Evolutionary conservation across 1,140 invertebrate species (phyloP), one percentile per base, ranked within the genome.

Genomic region (Tetragonula clypearis): DNA sequence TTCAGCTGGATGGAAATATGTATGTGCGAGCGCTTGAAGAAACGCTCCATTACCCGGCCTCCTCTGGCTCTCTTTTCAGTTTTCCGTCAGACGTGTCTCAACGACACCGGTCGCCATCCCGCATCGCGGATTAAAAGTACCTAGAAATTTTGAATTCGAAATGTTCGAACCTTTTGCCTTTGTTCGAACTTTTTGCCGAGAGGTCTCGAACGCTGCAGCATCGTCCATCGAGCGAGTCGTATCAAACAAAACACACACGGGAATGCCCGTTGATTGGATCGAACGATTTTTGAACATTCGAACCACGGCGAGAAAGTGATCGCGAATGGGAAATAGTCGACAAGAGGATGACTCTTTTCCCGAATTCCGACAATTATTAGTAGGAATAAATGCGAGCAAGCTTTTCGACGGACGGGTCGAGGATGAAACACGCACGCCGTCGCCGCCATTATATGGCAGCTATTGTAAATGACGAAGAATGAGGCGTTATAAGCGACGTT

Each of bases 21-120:
- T 58, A 69, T 12, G 66, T 58, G 41, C 21, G 53, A 58, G 21
- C 26, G 78, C 66, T 55, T 19, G 30, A 35, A 80, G 30, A 30
- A 82, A 82, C 72, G 80, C 72, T 66, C 80, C 80, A 82, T 82
- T 82, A 82, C 72, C 49, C 60, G 23, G 19, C 11, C 23, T 17
- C 5, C 26, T 8, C 71, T 17, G 14, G n/a, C 8, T 66, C 17
- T 66, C 15, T 73, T 76, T 78, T 76, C 23, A 66, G 21, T 66
- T 30, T n/a, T 41, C 14, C 49, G 30, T 26, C 58, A 76, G 62
- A 82, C 58, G 56, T 82, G 30, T 82, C 68, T 56, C 72, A 74
- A 9, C 49, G 60, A 56, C 55, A 4, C 35, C 55, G 56, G 41
- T 49, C 68, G 55, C 14, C 26, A 53, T 68, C 30, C 53, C 35